Evolutionary conservation across 1,140 invertebrate genomes (phyloP).

Genomic region (Pentalonia nigronervosa): DNA sequence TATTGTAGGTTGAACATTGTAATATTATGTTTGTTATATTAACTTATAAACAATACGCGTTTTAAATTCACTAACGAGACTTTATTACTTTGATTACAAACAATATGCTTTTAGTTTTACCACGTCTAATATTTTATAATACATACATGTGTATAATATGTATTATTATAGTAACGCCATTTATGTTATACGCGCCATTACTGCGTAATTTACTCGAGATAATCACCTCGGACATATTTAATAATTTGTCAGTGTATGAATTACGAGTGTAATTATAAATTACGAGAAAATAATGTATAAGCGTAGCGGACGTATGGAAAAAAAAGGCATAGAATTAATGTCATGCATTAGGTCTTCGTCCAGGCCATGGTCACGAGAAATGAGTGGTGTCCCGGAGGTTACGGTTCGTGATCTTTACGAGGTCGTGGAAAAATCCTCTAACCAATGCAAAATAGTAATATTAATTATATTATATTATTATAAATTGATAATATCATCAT

Average conservation of each 20-base stretch:
- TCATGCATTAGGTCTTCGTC: background rate
- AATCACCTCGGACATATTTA: background rate
- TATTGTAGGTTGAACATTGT: background rate
- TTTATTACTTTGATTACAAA: background rate
- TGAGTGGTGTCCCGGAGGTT: background rate
- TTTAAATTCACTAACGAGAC: background rate
- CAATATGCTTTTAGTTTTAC: background rate
- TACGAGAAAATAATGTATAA: background rate
- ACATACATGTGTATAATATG: background rate
- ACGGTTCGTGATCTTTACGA: conserved; percentile 3
- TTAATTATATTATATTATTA: background rate
- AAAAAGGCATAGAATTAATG: background rate
- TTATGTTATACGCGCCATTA: background rate
- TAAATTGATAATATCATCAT: background rate
- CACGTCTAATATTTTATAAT: background rate
- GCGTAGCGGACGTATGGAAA: background rate
- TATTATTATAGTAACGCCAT: background rate
- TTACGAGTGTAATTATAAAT: conserved; percentile 17
- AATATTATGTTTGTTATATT: background rate
- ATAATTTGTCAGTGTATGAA: conserved; percentile 20
- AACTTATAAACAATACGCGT: background rate
- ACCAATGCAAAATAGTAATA: background rate
- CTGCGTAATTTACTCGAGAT: background rate
- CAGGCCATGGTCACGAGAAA: background rate
- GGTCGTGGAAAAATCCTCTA: background rate